Evolutionary conservation across 2,797 vertebrate genomes (phyloP), one percentile per base, ranked within the genome.

Genomic region (Myripristis murdjan): DNA sequence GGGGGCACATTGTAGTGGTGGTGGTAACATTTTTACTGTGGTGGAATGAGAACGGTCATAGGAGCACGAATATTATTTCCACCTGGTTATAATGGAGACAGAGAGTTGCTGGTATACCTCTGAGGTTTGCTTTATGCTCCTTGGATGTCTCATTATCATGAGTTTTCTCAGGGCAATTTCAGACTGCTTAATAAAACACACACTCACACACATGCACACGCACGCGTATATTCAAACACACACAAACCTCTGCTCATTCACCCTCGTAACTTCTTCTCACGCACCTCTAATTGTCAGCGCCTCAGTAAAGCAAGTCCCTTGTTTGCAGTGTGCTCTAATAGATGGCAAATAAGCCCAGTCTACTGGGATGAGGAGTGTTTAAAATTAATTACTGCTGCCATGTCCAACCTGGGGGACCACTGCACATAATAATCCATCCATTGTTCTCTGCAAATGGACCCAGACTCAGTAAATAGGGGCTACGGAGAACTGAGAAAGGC

Each of bases 371-470:
- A 83, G 68, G 88, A 92, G 91, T 87, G 89, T 91, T 92, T 82
- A 79, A 92, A 93, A 85, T 65, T 0, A 92, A 93, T 81, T 88
- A 90, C 86, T 90, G 79, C 84, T 84, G 89, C 84, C 85, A 84
- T 85, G 87, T 90, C 88, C 86, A 82, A 94, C 88, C 86, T 86
- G 85, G 81, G 84, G 87, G 83, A 92, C 93, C 78, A 63, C 89
- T 78, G 82, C 84, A 81, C 85, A 79, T 89, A 87, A 95, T 96
- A 96, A 96, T 95, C 93, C 89, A 81, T 44, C 93, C 85, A 96
- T 96, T 97, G 95, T 96, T 96, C 95, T 93, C 84, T 64, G 70
- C 93, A 95, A 96, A 95, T 86, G 92, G 93, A 92, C 92, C 93
- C 91, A 94, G 94, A 90, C 95, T 95, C 86, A 63, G 92, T 89